Evolutionary conservation across 2,888 invertebrate genomes (phyloP).

Genomic region (Endotricha flammealis): DNA sequence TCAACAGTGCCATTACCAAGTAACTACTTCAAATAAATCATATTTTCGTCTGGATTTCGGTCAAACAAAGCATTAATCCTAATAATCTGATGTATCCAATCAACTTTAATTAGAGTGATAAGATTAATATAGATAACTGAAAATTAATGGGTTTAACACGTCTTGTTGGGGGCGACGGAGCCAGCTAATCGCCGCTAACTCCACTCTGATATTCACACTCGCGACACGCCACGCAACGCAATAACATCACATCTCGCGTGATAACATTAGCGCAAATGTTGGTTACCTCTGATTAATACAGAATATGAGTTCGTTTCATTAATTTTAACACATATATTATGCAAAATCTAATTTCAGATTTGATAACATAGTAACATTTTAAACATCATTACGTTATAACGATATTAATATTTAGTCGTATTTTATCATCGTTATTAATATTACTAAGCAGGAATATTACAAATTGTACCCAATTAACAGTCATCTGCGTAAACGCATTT

Average conservation of each 20-base stretch:
- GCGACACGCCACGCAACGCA: background rate
- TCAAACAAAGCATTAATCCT: background rate
- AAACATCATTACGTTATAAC: no score
- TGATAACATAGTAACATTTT: no score
- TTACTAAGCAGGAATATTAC: no score
- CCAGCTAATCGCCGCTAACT: background rate
- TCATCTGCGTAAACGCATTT: no score
- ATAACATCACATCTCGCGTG: background rate
- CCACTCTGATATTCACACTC: background rate
- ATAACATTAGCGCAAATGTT: background rate
- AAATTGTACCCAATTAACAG: no score
- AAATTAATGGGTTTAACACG: background rate
- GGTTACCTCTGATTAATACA: background rate
- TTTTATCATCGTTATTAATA: no score
- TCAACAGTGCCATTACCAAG: no score
- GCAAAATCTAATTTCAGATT: no score
- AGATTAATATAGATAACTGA: slow-evolving; percentile 2
- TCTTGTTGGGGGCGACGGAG: background rate
- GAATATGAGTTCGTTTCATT: no score
- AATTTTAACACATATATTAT: no score
- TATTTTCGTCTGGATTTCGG: background rate
- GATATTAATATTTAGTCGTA: no score
- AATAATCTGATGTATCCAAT: background rate
- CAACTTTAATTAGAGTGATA: background rate
- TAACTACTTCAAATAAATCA: no score